These are phyloP conservation scores for Eupithecia vulgata DNA, from an alignment of 2,888 invertebrate species.

Conservation along the genomic window DNA sequence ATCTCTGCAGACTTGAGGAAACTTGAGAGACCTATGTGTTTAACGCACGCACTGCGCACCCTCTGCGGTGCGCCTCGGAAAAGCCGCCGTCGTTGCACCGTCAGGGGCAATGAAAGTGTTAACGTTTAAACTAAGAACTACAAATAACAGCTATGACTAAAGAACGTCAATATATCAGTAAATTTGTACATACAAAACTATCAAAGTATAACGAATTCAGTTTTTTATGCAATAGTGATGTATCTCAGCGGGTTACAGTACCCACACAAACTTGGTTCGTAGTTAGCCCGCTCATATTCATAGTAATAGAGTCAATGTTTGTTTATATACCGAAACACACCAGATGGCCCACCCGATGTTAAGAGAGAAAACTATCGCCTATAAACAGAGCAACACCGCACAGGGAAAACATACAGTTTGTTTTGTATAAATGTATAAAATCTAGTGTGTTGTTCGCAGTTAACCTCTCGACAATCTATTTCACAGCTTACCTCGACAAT, in stretches of 20 bases:
- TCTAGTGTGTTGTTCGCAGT: background rate
- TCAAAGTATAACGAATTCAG: background rate
- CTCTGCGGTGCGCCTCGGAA: background rate
- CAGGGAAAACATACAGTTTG: background rate
- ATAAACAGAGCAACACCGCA: background rate
- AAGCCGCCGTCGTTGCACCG: too few species aligned
- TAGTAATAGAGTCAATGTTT: background rate
- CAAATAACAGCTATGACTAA: background rate
- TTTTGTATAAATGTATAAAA: background rate
- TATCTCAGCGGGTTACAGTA: background rate
- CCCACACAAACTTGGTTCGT: background rate
- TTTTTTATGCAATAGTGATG: too few species aligned
- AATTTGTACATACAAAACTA: background rate
- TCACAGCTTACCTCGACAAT: slow-evolving; percentile 85
- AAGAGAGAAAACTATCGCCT: background rate
- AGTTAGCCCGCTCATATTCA: background rate
- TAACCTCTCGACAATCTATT: slow-evolving; percentile 7
- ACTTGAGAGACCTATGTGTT: background rate
- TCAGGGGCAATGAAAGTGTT: background rate
- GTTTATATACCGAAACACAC: background rate
- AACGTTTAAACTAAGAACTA: background rate
- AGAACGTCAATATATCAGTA: background rate
- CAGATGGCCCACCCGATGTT: too few species aligned
- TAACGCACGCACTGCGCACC: background rate
- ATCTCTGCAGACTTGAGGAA: background rate